These are phyloP conservation scores for Pristionchus maxplancki DNA, from an alignment of 2,888 invertebrate species.

Conservation along the genomic window DNA sequence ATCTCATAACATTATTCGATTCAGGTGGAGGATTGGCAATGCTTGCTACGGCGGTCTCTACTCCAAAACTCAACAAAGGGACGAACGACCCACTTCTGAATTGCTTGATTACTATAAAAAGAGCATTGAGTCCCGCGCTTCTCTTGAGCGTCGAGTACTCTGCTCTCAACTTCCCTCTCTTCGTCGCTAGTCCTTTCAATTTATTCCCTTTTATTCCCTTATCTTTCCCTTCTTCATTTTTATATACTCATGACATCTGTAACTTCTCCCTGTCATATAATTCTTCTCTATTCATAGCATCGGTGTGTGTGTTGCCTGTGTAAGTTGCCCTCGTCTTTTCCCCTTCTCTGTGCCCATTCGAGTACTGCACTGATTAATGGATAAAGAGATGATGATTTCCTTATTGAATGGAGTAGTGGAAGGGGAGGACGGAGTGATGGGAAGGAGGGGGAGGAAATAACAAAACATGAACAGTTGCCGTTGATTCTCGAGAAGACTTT, in stretches of 20 bases:
- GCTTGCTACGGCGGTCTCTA: slow-evolving; percentile 66
- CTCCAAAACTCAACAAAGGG: slow-evolving; percentile 51
- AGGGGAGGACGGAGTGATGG: neutral
- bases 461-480: slow-evolving; percentile 53
- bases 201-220: neutral
- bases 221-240: neutral
- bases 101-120: slow-evolving; percentile 48
- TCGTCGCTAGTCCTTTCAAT: slow-evolving; percentile 12
- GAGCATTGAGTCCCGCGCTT: slow-evolving; percentile 41
- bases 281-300: slow-evolving; percentile 9
- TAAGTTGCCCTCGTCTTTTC: slow-evolving; percentile 22
- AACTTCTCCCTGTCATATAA: slow-evolving; percentile 20
- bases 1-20: neutral
- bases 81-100: slow-evolving; percentile 42
- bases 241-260: slow-evolving; percentile 31
- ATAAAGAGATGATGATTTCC: slow-evolving; percentile 32
- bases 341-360: slow-evolving; percentile 6
- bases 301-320: slow-evolving; percentile 4
- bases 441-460: slow-evolving; percentile 39
- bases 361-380: slow-evolving; percentile 22
- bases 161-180: slow-evolving; percentile 41
- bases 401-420: neutral
- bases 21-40: slow-evolving; percentile 67
- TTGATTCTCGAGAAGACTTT: slow-evolving; percentile 11
- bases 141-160: slow-evolving; percentile 18